These are phyloP conservation scores for Heloderma charlesbogerti DNA, from an alignment of 2,113 vertebrate species.

Conservation along the genomic window DNA sequence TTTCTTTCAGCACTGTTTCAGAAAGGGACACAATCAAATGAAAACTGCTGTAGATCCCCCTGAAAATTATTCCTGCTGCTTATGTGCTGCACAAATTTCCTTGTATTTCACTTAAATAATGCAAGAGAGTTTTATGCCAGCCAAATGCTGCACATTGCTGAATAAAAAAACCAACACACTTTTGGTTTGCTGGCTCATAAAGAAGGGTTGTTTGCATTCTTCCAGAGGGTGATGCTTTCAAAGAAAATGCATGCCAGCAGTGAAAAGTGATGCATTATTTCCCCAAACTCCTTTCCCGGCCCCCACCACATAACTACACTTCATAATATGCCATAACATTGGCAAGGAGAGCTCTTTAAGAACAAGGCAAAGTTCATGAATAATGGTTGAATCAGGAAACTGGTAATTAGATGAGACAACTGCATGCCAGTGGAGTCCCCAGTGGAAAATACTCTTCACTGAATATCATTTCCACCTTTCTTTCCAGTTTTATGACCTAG, in stretches of 20 bases:
- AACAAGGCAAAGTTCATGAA: conserved; percentile 82
- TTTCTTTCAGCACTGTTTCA: conserved; percentile 61
- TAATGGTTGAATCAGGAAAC: conserved; percentile 83
- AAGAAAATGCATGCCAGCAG: conserved; percentile 80
- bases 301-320: conserved; percentile 73
- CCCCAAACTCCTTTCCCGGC: conserved; percentile 67
- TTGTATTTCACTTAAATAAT: conserved; percentile 71
- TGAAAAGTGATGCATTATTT: conserved; percentile 81
- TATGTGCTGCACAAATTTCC: conserved; percentile 57
- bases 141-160: conserved; percentile 68
- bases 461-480: conserved; percentile 63
- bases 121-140: conserved; percentile 57
- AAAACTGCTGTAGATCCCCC: conserved; percentile 61
- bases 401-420: conserved; percentile 86
- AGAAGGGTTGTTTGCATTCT: conserved; percentile 71
- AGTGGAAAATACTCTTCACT: conserved; percentile 75
- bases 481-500: conserved; percentile 62
- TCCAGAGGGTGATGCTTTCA: conserved; percentile 76
- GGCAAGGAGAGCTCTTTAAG: conserved; percentile 84
- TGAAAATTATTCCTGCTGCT: conserved; percentile 65
- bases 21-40: conserved; percentile 59
- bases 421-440: conserved; percentile 80
- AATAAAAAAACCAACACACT: conserved; percentile 53
- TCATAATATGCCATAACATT: conserved; percentile 83
- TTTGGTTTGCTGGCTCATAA: conserved; percentile 70